Evolutionary conservation across 2,113 vertebrate genomes (phyloP).

Genomic region (Scolopax mira): DNA sequence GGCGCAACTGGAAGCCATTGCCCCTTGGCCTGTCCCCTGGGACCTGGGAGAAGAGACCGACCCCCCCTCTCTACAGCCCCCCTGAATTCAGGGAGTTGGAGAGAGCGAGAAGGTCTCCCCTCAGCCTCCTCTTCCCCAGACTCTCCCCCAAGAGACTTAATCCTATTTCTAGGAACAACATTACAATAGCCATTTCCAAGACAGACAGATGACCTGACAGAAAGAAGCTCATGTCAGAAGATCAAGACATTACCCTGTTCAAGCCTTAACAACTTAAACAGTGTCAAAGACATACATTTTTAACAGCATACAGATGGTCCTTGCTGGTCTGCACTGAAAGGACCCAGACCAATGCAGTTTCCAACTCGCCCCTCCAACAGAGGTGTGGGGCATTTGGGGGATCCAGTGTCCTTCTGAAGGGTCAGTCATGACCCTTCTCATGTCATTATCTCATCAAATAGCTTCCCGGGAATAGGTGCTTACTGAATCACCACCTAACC

Average conservation of each 20-base stretch:
- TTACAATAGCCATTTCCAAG: background rate
- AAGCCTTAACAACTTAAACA: background rate
- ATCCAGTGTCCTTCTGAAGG: background rate
- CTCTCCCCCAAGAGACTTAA: background rate
- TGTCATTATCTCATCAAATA: background rate
- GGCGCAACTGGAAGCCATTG: too few species aligned
- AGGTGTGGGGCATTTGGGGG: too few species aligned
- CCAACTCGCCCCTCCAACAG: background rate
- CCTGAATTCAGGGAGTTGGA: too few species aligned
- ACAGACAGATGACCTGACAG: background rate
- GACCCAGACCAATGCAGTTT: background rate
- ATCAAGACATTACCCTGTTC: background rate
- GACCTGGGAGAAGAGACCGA: too few species aligned
- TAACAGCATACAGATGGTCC: background rate
- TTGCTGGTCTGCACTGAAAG: background rate
- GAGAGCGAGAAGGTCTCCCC: too few species aligned
- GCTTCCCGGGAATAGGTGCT: background rate
- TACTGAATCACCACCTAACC: background rate
- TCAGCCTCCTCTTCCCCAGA: too few species aligned
- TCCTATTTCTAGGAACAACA: background rate
- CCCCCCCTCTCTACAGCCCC: too few species aligned
- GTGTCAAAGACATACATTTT: background rate
- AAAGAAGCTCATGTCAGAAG: background rate
- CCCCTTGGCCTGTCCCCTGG: too few species aligned
- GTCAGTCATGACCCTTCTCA: background rate